Evolutionary conservation across 64 coral and sea anemone genomes (phyloP).

Genomic region (Actinia equina): DNA sequence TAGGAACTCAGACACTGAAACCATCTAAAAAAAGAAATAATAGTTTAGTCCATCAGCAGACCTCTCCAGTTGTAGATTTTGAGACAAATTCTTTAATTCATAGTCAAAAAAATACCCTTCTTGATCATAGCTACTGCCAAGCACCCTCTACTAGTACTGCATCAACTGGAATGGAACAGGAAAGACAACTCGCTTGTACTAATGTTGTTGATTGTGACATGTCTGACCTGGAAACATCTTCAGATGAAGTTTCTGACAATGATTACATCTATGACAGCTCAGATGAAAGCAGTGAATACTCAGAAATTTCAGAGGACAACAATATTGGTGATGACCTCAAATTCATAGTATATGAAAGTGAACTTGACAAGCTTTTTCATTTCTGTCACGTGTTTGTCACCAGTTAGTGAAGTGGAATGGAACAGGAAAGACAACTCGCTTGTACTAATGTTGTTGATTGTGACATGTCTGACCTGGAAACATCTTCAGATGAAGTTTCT

Average conservation of each 20-base stretch:
- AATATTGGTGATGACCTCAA: constrained; percentile 35
- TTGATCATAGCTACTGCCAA: no score
- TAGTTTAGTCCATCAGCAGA: constrained; percentile 26
- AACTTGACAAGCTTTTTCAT: constrained; percentile 36
- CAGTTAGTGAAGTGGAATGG: neutral
- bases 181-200: no score
- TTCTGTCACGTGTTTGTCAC: constrained; percentile 51
- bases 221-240: no score
- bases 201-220: constrained; percentile 18
- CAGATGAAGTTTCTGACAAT: no score
- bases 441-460: constrained; percentile 20
- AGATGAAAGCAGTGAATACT: constrained; percentile 40
- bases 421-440: no score
- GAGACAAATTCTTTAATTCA: no score
- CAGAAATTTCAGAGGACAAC: constrained; percentile 21
- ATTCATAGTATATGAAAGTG: constrained; percentile 38
- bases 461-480: no score
- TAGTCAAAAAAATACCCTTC: no score
- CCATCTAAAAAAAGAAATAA: constrained; percentile 37
- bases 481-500: no score
- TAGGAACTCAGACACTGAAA: constrained; percentile 45
- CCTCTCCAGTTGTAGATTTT: no score
- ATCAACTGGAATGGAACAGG: no score
- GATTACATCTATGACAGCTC: constrained; percentile 36
- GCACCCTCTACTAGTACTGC: no score